Percentiles rank a stretch among this genome's conserved stretches.
Conservation (phyloP, 2,113 vertebrate species). For the Myxocyprinus asiaticus region DNA sequence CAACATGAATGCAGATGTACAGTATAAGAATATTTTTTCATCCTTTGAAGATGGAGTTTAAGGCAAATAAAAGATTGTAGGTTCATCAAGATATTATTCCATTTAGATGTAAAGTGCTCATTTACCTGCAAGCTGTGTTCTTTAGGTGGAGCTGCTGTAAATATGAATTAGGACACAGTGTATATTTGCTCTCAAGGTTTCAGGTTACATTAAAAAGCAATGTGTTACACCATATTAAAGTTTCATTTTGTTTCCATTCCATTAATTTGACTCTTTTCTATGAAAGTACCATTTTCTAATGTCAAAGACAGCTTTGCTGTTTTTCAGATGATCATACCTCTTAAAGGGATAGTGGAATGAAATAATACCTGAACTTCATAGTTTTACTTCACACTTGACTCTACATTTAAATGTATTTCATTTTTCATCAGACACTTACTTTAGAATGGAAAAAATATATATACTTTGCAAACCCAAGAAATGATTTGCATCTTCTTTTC, state of each 20-base stretch:
- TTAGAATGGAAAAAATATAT: too few relatives aligned
- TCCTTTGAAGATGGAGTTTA: constrained; percentile 5
- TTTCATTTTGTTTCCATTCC: neutral
- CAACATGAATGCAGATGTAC: neutral
- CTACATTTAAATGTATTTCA: too few relatives aligned
- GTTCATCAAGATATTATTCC: neutral
- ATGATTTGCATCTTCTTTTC: too few relatives aligned
- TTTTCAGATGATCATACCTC: neutral
- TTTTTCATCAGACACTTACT: too few relatives aligned
- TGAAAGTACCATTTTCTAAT: too few relatives aligned
- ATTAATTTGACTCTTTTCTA: neutral
- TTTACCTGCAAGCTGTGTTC: too few relatives aligned
- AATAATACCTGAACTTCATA: too few relatives aligned
- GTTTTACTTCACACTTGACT: too few relatives aligned
- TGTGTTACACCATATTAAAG: neutral
- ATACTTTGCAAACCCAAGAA: too few relatives aligned
- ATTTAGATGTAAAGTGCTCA: neutral
- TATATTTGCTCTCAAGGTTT: constrained; percentile 1
- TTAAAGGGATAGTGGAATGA: too few relatives aligned
- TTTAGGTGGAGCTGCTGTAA: constrained; percentile 12
- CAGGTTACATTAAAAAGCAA: neutral
- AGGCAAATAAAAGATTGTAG: neutral
- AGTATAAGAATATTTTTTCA: neutral
- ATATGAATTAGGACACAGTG: neutral
- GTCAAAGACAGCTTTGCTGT: neutral